Conservation (phyloP, 2,888 invertebrate species). For the Drosophila prostipennis region DNA sequence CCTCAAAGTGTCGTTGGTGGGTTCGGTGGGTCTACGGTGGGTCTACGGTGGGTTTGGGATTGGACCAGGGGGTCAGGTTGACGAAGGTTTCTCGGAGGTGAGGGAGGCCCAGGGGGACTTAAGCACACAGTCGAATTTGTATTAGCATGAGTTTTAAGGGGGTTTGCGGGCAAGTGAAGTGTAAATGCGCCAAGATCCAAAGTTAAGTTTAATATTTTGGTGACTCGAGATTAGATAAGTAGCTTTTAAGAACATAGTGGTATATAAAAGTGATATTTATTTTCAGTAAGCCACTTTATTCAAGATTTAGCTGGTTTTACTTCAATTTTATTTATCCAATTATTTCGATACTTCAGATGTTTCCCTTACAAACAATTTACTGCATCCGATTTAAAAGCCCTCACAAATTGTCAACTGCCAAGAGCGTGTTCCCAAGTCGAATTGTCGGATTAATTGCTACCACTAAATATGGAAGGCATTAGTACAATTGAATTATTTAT, state of each 20-base stretch:
- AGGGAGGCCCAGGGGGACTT: constrained; percentile 26
- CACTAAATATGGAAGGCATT: constrained; percentile 44
- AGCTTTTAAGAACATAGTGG: neutral
- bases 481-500: constrained; percentile 46
- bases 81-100: constrained; percentile 13
- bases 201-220: neutral
- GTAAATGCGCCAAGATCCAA: neutral
- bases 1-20: constrained; percentile 61
- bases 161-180: neutral
- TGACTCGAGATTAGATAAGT: neutral
- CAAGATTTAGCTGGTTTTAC: neutral
- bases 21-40: constrained; percentile 18
- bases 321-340: neutral
- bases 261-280: neutral
- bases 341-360: neutral
- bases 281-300: too few species aligned
- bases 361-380: neutral
- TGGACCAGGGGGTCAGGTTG: constrained; percentile 3
- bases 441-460: constrained; percentile 70
- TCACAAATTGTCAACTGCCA: constrained; percentile 19
- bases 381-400: constrained; percentile 5
- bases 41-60: constrained; percentile 1
- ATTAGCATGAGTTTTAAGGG: neutral
- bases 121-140: constrained; percentile 5
- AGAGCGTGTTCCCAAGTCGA: constrained; percentile 51